A percentile compares a stretch with the other conserved stretches of the same genome.
These are phyloP conservation scores for Sebastes alutus DNA, from an alignment of 2,797 vertebrate species.

Conservation along the genomic window DNA sequence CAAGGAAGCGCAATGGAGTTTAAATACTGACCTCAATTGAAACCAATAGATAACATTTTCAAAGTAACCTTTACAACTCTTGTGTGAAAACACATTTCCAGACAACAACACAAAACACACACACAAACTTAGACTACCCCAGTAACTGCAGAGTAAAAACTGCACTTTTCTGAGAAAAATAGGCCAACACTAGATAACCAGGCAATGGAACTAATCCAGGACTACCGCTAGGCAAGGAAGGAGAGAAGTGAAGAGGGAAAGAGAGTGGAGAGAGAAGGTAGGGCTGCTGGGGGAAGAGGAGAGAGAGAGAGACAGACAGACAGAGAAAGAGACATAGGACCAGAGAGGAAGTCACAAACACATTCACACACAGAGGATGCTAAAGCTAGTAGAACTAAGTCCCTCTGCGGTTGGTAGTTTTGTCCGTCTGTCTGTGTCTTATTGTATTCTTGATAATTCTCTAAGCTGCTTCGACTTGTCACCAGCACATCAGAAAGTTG, in stretches of 20 bases:
- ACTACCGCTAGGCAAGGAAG: slow-evolving; percentile 68
- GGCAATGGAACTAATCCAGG: slow-evolving; percentile 87
- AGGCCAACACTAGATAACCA: slow-evolving; percentile 84
- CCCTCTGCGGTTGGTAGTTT: slow-evolving; percentile 72
- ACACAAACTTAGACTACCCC: slow-evolving; percentile 31
- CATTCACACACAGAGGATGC: slow-evolving; percentile 34
- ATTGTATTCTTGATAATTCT: slow-evolving; percentile 81
- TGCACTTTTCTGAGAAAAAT: slow-evolving; percentile 76
- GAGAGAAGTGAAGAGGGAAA: slow-evolving; percentile 50
- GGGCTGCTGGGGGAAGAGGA: slow-evolving; percentile 28
- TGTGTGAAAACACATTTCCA: slow-evolving; percentile 7
- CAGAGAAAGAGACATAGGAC: slow-evolving; percentile 49
- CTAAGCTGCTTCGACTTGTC: slow-evolving; percentile 82
- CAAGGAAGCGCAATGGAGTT: not conserved
- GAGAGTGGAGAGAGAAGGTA: slow-evolving; percentile 52
- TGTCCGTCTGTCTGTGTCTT: slow-evolving; percentile 75
- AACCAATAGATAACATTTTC: slow-evolving; percentile 19
- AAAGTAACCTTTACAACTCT: slow-evolving; percentile 16
- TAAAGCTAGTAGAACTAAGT: slow-evolving; percentile 83
- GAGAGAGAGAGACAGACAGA: slow-evolving; percentile 26
- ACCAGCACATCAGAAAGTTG: slow-evolving; percentile 79
- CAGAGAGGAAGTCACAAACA: slow-evolving; percentile 36
- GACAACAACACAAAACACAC: not conserved
- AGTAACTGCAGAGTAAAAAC: slow-evolving; percentile 67
- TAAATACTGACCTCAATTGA: not conserved